These are phyloP conservation scores for Epirrhoe tristata DNA, from an alignment of 2,888 invertebrate genomes.

Conservation along the genomic window DNA sequence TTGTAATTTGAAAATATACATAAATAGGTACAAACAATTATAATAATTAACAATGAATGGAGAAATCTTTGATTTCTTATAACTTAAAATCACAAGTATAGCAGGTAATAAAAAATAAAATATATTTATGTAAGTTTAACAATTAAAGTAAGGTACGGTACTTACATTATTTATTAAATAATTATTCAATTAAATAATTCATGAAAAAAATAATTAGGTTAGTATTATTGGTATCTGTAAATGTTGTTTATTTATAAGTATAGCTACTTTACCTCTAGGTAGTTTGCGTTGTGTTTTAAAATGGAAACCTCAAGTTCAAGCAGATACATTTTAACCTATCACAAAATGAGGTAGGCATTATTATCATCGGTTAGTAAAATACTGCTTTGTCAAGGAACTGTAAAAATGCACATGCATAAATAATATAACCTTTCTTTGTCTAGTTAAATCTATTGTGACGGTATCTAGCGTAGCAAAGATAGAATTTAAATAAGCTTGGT, in stretches of 20 bases:
- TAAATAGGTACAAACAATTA: no score
- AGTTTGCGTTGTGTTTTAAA: neutral
- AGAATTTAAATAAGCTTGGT: slow-evolving; percentile 35
- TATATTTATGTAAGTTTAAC: neutral
- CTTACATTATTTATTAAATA: neutral
- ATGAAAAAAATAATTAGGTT: no score
- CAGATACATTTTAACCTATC: slow-evolving; percentile 3
- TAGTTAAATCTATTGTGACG: slow-evolving; percentile 43
- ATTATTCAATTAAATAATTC: no score
- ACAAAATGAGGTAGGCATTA: slow-evolving; percentile 48
- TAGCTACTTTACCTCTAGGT: no score
- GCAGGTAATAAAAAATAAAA: no score
- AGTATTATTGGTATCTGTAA: no score
- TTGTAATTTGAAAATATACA: no score
- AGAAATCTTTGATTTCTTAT: no score
- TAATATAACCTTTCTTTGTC: slow-evolving; percentile 46
- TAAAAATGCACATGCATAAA: slow-evolving; percentile 51
- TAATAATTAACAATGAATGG: no score
- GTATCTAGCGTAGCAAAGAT: slow-evolving; percentile 31
- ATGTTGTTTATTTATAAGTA: no score
- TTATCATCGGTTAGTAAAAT: slow-evolving; percentile 45
- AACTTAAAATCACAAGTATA: no score
- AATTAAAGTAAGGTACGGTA: neutral
- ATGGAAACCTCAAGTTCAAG: neutral
- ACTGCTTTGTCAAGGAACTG: slow-evolving; percentile 46